Percentiles rank a stretch among this genome's conserved stretches.
These are phyloP conservation scores for Augochlora pura DNA, from an alignment of 1,140 invertebrate genomes.

Conservation along the genomic window DNA sequence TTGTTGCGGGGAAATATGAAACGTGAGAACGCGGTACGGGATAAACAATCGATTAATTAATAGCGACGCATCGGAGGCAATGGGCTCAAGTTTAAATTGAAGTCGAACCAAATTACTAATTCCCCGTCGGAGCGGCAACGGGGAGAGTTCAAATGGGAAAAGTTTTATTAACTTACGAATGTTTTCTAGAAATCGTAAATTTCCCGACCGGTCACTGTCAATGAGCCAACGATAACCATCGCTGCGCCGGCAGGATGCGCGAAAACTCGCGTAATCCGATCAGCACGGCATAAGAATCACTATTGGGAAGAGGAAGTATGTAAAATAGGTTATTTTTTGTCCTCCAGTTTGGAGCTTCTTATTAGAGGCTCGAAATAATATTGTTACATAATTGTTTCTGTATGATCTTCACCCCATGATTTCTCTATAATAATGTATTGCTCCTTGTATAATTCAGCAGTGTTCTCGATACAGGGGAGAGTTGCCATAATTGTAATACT, in stretches of 20 bases:
- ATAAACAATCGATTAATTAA: slow-evolving; percentile 7
- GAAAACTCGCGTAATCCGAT: not conserved
- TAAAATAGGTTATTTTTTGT: too few relatives aligned
- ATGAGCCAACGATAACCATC: not conserved
- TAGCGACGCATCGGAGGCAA: not conserved
- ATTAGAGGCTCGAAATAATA: too few relatives aligned
- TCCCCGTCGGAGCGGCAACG: not conserved
- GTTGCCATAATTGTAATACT: too few relatives aligned
- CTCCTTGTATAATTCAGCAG: too few relatives aligned
- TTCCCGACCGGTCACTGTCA: not conserved
- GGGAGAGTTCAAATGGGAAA: slow-evolving; percentile 14
- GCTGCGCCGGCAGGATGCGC: not conserved
- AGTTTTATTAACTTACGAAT: slow-evolving; percentile 29
- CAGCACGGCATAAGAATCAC: not conserved
- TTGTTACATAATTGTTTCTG: too few relatives aligned
- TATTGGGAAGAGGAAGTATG: not conserved
- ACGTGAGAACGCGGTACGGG: too few relatives aligned
- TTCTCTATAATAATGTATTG: too few relatives aligned
- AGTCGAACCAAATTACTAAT: slow-evolving; percentile 11
- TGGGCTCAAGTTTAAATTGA: not conserved
- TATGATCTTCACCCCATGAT: too few relatives aligned
- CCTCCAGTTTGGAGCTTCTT: too few relatives aligned
- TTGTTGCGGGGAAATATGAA: too few relatives aligned
- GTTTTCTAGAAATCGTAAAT: slow-evolving; percentile 9
- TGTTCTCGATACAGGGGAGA: too few relatives aligned